Conservation (phyloP, 2,888 invertebrate species). For the Aplocera efformata region DNA sequence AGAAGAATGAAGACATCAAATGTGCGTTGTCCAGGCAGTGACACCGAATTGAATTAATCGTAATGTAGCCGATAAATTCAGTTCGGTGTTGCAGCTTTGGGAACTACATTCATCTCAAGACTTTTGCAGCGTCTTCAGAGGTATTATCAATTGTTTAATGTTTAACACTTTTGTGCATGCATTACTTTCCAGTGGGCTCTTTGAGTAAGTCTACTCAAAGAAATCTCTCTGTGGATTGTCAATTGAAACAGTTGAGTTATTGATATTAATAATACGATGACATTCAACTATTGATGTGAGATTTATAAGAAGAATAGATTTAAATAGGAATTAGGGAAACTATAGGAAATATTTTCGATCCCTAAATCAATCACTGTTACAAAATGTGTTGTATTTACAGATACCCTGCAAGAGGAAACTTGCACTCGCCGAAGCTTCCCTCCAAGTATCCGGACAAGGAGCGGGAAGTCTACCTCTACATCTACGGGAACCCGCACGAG, state of each 20-base stretch:
- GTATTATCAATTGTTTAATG: too few relatives aligned
- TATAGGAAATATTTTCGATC: too few relatives aligned
- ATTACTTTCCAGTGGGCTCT: too few relatives aligned
- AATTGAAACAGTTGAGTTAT: too few relatives aligned
- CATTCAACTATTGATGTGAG: too few relatives aligned
- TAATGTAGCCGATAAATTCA: slow-evolving; percentile 25
- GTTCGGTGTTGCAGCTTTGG: slow-evolving; percentile 23
- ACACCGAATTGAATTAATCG: slow-evolving; percentile 19
- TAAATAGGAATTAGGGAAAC: too few relatives aligned
- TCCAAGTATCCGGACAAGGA: slow-evolving; percentile 93
- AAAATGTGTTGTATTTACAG: slow-evolving; percentile 59
- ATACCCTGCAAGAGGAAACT: slow-evolving; percentile 90
- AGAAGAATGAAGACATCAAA: background rate
- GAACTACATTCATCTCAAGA: slow-evolving; percentile 9
- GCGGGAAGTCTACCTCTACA: slow-evolving; percentile 90
- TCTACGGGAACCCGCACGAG: slow-evolving; percentile 85
- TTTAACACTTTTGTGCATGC: too few relatives aligned
- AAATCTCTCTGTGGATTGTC: too few relatives aligned
- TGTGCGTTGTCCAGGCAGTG: slow-evolving; percentile 10
- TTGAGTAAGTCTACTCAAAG: too few relatives aligned
- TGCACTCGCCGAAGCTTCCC: slow-evolving; percentile 92
- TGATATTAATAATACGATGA: too few relatives aligned
- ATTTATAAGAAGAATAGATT: too few relatives aligned
- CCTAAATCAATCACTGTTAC: too few relatives aligned
- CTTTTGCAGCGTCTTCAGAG: background rate